phyloP scores from a whole-genome alignment of 2,797 vertebrate genomes.

The Phrynocephalus guinanensis region DNA sequence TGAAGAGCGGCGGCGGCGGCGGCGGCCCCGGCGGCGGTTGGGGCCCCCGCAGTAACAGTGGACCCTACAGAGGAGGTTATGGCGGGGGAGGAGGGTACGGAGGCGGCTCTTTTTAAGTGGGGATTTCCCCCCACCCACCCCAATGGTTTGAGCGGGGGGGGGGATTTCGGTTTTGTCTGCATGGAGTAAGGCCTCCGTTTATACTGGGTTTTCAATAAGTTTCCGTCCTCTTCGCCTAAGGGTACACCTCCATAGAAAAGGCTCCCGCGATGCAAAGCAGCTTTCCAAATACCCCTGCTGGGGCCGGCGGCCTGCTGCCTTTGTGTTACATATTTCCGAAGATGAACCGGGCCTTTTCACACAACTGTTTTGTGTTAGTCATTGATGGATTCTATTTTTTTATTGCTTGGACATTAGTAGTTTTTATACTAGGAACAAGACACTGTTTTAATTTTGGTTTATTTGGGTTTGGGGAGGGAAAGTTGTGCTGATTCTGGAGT shows the following conservation, averaged over 20 bases:
- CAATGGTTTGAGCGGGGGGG: slow-evolving; percentile 4
- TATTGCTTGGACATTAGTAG: slow-evolving; percentile 86
- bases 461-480: slow-evolving; percentile 67
- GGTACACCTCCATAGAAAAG: slow-evolving; percentile 73
- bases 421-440: slow-evolving; percentile 83
- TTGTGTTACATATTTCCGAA: slow-evolving; percentile 75
- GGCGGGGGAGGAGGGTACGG: slow-evolving; percentile 89
- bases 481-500: slow-evolving; percentile 79
- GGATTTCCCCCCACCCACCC: slow-evolving; percentile 37
- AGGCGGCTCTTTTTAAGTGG: slow-evolving; percentile 78
- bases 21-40: slow-evolving; percentile 75
- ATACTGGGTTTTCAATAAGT: slow-evolving; percentile 58
- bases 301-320: slow-evolving; percentile 71
- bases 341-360: slow-evolving; percentile 80
- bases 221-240: slow-evolving; percentile 62
- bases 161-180: slow-evolving; percentile 53
- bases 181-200: slow-evolving; percentile 61
- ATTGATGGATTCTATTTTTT: slow-evolving; percentile 88
- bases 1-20: slow-evolving; percentile 87
- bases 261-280: slow-evolving; percentile 68
- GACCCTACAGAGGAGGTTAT: slow-evolving; percentile 92
- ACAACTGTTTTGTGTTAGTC: slow-evolving; percentile 85
- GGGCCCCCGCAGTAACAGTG: slow-evolving; percentile 87
- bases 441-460: slow-evolving; percentile 77
- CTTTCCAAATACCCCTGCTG: slow-evolving; percentile 64